Evolutionary conservation across 2,797 vertebrate species (phyloP).

Genomic region (Cirrhinus molitorella): DNA sequence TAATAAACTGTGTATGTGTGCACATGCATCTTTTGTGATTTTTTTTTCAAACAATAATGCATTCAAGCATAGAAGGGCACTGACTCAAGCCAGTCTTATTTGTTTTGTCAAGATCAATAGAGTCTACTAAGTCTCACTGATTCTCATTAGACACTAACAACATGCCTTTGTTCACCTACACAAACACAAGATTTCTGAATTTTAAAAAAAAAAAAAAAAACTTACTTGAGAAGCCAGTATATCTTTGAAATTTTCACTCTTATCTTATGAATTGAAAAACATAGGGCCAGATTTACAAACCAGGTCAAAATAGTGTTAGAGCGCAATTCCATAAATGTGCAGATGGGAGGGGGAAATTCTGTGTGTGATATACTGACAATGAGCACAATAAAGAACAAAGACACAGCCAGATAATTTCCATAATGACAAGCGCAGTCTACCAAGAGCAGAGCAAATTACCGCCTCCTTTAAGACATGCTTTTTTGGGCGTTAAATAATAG

Average conservation of each 20-base stretch:
- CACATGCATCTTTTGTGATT: background rate
- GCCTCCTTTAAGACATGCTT: too few relatives aligned
- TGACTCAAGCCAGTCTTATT: background rate
- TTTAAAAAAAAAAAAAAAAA: too few relatives aligned
- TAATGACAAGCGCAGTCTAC: too few relatives aligned
- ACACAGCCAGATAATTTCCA: too few relatives aligned
- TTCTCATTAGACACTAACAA: background rate
- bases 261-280: background rate
- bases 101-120: background rate
- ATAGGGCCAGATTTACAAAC: too few relatives aligned
- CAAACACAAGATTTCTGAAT: background rate
- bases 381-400: too few relatives aligned
- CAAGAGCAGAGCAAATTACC: too few relatives aligned
- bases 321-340: too few relatives aligned
- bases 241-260: background rate
- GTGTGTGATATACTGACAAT: too few relatives aligned
- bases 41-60: background rate
- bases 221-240: background rate
- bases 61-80: background rate
- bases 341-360: too few relatives aligned
- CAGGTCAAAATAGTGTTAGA: too few relatives aligned
- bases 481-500: too few relatives aligned
- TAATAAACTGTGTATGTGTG: background rate
- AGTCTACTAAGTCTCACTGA: slow-evolving; percentile 1
- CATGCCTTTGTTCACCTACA: background rate